Evolutionary conservation across 1,140 invertebrate species (phyloP).

Genomic region (Calosoma granatense): DNA sequence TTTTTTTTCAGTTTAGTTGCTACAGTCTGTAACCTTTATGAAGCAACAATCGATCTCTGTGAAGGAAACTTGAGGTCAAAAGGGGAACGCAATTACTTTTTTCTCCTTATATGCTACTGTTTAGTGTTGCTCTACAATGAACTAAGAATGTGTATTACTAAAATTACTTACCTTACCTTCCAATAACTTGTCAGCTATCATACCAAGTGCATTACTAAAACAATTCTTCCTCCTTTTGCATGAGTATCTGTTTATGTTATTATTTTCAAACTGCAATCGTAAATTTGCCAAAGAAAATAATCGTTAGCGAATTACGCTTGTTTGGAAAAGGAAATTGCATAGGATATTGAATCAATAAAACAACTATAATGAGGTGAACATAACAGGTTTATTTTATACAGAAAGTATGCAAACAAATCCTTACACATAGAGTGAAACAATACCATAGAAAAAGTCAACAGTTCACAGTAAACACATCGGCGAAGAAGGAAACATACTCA

Average conservation of each 20-base stretch:
- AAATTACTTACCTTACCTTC: no score
- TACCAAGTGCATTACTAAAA: no score
- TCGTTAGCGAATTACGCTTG: not conserved
- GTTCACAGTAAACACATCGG: not conserved
- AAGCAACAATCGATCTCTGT: conserved; percentile 2
- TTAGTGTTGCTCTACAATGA: not conserved
- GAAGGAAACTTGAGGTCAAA: not conserved
- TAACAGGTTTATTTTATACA: not conserved
- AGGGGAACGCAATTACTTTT: not conserved
- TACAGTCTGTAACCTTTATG: conserved; percentile 4
- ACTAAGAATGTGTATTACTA: no score
- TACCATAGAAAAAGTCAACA: not conserved
- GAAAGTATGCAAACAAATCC: not conserved
- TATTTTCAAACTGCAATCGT: no score
- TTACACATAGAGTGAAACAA: not conserved
- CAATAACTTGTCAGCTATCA: no score
- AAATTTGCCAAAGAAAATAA: no score
- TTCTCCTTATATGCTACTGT: not conserved
- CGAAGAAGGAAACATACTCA: not conserved
- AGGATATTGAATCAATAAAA: not conserved
- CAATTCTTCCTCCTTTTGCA: no score
- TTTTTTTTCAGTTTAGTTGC: not conserved
- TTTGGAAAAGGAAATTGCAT: not conserved
- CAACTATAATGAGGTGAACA: not conserved
- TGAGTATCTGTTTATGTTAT: no score